Evolutionary conservation across 64 coral and sea anemone species (phyloP).

Genomic region (Pocillopora verrucosa): DNA sequence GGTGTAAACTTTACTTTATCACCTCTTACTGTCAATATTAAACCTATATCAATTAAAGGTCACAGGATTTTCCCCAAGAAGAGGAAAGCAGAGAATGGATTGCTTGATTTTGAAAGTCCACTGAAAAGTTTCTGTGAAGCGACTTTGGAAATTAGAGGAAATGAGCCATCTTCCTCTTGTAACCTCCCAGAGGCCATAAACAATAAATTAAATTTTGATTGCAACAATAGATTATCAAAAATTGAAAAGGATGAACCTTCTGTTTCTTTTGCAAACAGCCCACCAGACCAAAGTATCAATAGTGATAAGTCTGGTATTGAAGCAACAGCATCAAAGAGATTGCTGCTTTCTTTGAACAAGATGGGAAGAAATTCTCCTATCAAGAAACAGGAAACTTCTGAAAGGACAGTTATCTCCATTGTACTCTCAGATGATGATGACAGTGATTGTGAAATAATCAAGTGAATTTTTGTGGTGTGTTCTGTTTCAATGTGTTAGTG

Average conservation of each 20-base stretch:
- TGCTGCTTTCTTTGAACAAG: constrained; percentile 8
- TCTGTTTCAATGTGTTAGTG: not conserved
- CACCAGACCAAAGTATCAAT: not conserved
- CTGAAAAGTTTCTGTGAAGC: not conserved
- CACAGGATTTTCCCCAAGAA: not conserved
- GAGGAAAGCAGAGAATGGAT: constrained; percentile 15
- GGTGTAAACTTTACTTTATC: not conserved
- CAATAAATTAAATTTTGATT: not conserved
- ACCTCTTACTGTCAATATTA: not conserved
- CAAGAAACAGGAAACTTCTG: not conserved
- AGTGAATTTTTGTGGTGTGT: not conserved
- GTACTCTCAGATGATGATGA: constrained; percentile 52
- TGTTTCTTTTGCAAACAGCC: not conserved
- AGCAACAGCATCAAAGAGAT: not conserved
- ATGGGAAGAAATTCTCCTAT: not conserved
- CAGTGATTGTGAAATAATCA: not conserved
- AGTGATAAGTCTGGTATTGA: not conserved
- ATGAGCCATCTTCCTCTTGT: not conserved
- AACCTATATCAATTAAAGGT: not conserved
- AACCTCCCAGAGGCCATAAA: not conserved
- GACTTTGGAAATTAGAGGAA: not conserved
- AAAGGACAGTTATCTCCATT: not conserved
- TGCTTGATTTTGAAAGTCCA: not conserved
- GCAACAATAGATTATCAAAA: not conserved
- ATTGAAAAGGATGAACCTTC: not conserved